Evolutionary conservation across 2,797 vertebrate species (phyloP).

Genomic region (Myotis myotis): DNA sequence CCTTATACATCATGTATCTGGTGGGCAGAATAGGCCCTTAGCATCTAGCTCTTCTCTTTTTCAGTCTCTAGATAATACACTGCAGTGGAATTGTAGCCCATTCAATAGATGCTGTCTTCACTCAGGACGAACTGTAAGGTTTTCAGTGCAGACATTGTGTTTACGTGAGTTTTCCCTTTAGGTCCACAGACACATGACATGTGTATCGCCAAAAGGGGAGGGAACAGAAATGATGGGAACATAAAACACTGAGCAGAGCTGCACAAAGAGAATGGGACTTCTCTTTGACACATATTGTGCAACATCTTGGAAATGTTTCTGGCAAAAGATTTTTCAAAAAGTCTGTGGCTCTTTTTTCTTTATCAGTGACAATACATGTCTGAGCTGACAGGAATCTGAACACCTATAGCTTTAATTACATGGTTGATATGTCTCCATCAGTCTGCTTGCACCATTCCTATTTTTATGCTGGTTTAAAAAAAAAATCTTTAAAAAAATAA

Average conservation of each 20-base stretch:
- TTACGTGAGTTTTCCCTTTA: slow-evolving; percentile 45
- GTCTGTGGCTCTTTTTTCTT: not conserved
- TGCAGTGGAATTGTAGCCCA: not conserved
- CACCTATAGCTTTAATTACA: slow-evolving; percentile 42
- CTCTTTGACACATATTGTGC: slow-evolving; percentile 36
- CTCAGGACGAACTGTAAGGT: not conserved
- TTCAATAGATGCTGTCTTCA: not conserved
- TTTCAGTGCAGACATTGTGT: not conserved
- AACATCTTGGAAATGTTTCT: slow-evolving; percentile 37
- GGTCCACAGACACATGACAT: not conserved
- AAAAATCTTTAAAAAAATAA: slow-evolving; percentile 22
- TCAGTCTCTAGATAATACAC: not conserved
- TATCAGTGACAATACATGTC: not conserved
- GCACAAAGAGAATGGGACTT: slow-evolving; percentile 9
- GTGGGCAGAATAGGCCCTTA: not conserved
- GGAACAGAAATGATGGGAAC: not conserved
- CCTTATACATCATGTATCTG: not conserved
- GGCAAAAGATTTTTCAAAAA: not conserved
- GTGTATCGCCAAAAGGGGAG: not conserved
- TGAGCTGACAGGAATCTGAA: not conserved
- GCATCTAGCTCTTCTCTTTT: not conserved
- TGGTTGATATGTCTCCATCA: not conserved
- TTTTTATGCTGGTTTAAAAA: slow-evolving; percentile 34
- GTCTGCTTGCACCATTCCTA: not conserved
- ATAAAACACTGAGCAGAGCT: slow-evolving; percentile 4